A percentile compares a stretch with the other conserved stretches of the same genome.
phyloP scores from a whole-genome alignment of 1,140 invertebrate species.

The Euborellia annulipes region DNA sequence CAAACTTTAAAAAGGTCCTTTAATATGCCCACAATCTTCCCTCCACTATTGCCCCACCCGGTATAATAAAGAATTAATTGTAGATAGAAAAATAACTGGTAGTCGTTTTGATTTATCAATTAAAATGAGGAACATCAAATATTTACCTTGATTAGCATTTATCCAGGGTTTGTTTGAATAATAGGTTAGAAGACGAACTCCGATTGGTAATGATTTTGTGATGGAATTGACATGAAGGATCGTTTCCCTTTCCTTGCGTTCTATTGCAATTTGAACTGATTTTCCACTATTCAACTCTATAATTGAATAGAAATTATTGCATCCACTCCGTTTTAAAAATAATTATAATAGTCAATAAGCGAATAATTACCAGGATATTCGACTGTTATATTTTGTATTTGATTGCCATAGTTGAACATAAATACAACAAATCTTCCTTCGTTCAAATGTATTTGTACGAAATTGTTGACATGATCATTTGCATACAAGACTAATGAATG shows the following conservation, averaged over 20 bases:
- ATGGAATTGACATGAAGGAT: constrained; percentile 70
- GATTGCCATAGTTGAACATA: constrained; percentile 64
- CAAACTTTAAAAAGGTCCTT: too few relatives aligned
- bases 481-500: constrained; percentile 73
- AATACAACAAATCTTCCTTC: constrained; percentile 60
- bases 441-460: constrained; percentile 74
- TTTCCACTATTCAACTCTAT: constrained; percentile 55
- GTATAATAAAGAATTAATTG: too few relatives aligned
- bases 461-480: constrained; percentile 87
- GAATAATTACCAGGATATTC: constrained; percentile 36
- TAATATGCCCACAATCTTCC: too few relatives aligned
- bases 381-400: constrained; percentile 63
- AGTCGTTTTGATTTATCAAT: too few relatives aligned
- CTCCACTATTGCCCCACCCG: too few relatives aligned
- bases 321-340: too few relatives aligned
- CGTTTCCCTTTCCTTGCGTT: constrained; percentile 50
- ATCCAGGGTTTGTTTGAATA: constrained; percentile 71
- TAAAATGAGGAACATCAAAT: too few relatives aligned
- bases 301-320: constrained; percentile 11
- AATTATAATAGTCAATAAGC: neutral
- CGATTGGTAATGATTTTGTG: constrained; percentile 49
- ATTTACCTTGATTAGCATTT: constrained; percentile 57
- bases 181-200: constrained; percentile 49
- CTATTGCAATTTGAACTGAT: constrained; percentile 71
- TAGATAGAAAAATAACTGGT: too few relatives aligned